phyloP scores from a whole-genome alignment of 2,888 invertebrate genomes.

The Caenorhabditis sulstoni region DNA sequence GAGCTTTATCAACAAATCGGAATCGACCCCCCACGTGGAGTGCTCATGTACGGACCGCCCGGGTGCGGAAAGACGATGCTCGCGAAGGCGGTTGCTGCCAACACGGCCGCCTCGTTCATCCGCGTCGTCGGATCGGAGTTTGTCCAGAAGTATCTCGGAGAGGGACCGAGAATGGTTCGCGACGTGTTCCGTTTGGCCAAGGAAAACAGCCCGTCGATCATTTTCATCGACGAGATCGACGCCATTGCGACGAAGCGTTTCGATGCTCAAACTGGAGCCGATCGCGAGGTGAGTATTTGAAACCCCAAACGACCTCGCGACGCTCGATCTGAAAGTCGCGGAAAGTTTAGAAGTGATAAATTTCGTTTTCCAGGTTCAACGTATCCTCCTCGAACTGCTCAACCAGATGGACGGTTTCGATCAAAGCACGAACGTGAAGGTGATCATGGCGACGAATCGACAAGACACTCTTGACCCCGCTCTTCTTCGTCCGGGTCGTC shows the following conservation, averaged over 20 bases:
- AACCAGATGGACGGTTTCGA: constrained; percentile 99
- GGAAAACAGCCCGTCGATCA: constrained; percentile 99
- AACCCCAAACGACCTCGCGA: background rate
- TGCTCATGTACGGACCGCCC: constrained; percentile 99
- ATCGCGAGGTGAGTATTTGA: constrained; percentile 66
- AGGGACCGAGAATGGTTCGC: constrained; percentile 98
- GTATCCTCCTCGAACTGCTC: constrained; percentile 94
- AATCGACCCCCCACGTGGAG: constrained; percentile 98
- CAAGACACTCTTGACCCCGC: constrained; percentile 99
- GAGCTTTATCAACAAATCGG: constrained; percentile 97
- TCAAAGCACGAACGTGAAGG: constrained; percentile 99
- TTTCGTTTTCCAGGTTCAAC: constrained; percentile 87
- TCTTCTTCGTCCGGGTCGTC: constrained; percentile 92
- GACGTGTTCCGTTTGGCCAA: constrained; percentile 99
- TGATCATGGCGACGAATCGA: constrained; percentile 95
- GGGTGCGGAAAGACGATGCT: constrained; percentile 99
- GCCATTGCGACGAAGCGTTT: constrained; percentile 97
- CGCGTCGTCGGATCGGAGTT: constrained; percentile 99
- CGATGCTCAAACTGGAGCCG: constrained; percentile 80
- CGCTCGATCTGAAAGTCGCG: too few species aligned
- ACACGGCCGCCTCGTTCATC: constrained; percentile 90
- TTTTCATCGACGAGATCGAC: constrained; percentile 99
- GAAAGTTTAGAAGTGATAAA: background rate
- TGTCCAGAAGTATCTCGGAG: constrained; percentile 98
- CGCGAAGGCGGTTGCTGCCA: constrained; percentile 86